Evolutionary conservation across 2,113 vertebrate species (phyloP), one percentile per base, ranked within the genome.

Genomic region (Chaenocephalus aceratus): DNA sequence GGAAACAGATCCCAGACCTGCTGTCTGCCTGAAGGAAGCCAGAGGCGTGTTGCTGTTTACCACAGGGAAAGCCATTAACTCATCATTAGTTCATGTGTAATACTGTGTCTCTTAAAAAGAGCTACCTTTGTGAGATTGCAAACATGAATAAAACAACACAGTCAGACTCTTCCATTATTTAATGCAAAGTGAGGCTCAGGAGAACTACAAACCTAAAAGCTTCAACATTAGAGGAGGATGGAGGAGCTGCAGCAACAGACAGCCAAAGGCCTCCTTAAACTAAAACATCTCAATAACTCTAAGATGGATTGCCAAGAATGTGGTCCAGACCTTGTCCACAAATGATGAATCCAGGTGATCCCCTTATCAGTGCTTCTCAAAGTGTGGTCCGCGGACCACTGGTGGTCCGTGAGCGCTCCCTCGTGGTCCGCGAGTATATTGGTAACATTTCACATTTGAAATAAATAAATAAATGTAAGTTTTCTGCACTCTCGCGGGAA

Each of bases 11-110:
- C 79, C 64, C 75, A 46, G 65, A 77, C 75, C 74, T 72, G 79
- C 81, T 82, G 69, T 80, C 14, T 58, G 78, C 88, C 88, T 63
- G 1, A 6, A 86, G 80, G 58, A 71, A 58, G 83, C 84, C 71
- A 5, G 64, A 76, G 86, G 88, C 77, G 18, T 69, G 64, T 69
- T 57, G n/a, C 49, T 45, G 56, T 56, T 88, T 21, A 48, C 72
- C 18, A 23, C 82, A 63, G 68, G 77, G 51, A 44, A 58, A 77
- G 56, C 45, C 67, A 73, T 67, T 54, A 66, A 60, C 69, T 75
- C 46, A 62, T 62, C 30, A 77, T 75, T 53, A 70, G 10, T 30
- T 71, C 11, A 67, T 48, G 16, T 14, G 30, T 41, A 56, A 67
- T 72, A 65, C 30, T 45, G 49, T 23, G 15, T 58, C 12, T 14